Percentiles rank a stretch among this genome's conserved stretches.
phyloP scores from a whole-genome alignment of 2,888 invertebrate species.

The Sarcophaga caerulescens region DNA sequence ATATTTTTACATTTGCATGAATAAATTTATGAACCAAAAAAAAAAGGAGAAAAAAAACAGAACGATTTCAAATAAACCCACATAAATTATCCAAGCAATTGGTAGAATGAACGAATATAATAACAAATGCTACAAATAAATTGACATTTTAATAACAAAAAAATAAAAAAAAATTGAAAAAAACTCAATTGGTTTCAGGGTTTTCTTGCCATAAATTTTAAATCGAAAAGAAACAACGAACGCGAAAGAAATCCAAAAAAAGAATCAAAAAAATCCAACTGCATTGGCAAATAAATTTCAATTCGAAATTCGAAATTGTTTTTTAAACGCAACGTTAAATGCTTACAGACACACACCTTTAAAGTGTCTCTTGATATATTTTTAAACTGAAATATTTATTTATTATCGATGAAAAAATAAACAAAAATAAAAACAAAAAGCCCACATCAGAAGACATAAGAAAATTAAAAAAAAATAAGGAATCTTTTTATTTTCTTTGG shows the following conservation, averaged over 20 bases:
- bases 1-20: conserved; percentile 42
- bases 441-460: conserved; percentile 13
- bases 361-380: conserved; percentile 19
- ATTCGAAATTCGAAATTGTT: conserved; percentile 34
- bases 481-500: too few relatives aligned
- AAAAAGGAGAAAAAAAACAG: neutral
- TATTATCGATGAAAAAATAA: neutral
- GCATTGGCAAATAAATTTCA: conserved; percentile 52
- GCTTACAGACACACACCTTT: conserved; percentile 51
- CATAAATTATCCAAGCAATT: conserved; percentile 61
- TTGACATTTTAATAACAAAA: conserved; percentile 63
- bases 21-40: conserved; percentile 15
- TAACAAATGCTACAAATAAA: conserved; percentile 57
- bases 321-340: conserved; percentile 51
- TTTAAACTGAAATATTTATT: conserved; percentile 31
- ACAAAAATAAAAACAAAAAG: neutral
- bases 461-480: too few relatives aligned
- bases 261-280: conserved; percentile 15
- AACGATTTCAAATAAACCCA: conserved; percentile 59
- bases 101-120: conserved; percentile 12
- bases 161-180: neutral
- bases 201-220: conserved; percentile 16
- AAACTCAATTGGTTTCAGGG: conserved; percentile 63
- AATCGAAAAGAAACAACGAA: neutral
- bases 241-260: conserved; percentile 17